Conservation (phyloP, 2,888 invertebrate genomes). For the Patella ulyssiponensis region DNA sequence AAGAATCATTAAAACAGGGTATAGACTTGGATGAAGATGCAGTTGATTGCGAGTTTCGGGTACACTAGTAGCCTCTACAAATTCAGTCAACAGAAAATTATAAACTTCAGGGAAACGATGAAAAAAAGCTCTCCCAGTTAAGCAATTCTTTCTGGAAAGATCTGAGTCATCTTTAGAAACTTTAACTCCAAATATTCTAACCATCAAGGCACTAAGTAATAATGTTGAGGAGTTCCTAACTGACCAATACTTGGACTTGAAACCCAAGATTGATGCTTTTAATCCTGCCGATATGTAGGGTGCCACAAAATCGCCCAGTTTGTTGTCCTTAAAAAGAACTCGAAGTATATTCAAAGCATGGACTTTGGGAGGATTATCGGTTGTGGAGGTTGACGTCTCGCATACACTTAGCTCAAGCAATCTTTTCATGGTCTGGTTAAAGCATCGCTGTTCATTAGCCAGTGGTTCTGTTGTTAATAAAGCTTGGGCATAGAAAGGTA, state of each 20-base stretch:
- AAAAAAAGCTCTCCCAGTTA: slow-evolving; percentile 82
- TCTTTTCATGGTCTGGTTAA: slow-evolving; percentile 77
- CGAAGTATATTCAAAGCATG: slow-evolving; percentile 91
- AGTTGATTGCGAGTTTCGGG: slow-evolving; percentile 17
- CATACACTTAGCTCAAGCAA: slow-evolving; percentile 74
- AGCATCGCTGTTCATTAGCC: slow-evolving; percentile 75
- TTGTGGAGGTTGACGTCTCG: background rate
- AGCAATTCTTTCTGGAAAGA: slow-evolving; percentile 70
- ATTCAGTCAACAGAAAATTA: slow-evolving; percentile 76
- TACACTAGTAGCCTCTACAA: slow-evolving; percentile 65
- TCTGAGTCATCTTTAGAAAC: slow-evolving; percentile 74
- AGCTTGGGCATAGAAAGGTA: slow-evolving; percentile 92
- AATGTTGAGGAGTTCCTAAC: slow-evolving; percentile 88
- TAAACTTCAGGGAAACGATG: slow-evolving; percentile 79
- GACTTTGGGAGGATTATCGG: slow-evolving; percentile 65
- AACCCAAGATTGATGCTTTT: slow-evolving; percentile 82
- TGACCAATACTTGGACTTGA: slow-evolving; percentile 83
- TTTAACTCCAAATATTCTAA: slow-evolving; percentile 88
- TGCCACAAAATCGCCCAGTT: slow-evolving; percentile 81
- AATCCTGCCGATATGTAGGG: slow-evolving; percentile 82
- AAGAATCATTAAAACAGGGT: slow-evolving; percentile 84
- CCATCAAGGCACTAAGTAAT: slow-evolving; percentile 86
- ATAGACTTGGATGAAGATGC: slow-evolving; percentile 78
- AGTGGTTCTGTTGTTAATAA: slow-evolving; percentile 83
- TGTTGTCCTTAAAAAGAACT: slow-evolving; percentile 83